phyloP scores from a whole-genome alignment of 1,140 invertebrate species.

The Antheraea pernyi region DNA sequence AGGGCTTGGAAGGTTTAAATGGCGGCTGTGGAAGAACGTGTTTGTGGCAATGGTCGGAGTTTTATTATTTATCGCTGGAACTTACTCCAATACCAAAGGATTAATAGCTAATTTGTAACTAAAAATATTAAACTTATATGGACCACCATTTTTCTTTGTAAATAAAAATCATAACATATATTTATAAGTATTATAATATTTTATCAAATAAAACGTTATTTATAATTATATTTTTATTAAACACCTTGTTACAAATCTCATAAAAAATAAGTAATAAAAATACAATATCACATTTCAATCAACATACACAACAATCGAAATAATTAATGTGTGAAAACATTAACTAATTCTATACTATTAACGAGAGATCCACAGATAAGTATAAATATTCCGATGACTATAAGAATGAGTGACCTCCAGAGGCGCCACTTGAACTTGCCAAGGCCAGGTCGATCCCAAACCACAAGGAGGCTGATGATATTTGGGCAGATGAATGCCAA shows the following conservation, averaged over 20 bases:
- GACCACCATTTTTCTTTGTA: no score
- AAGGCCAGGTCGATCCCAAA: conserved; percentile 53
- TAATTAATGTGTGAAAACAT: conserved; percentile 16
- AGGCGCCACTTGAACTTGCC: conserved; percentile 46
- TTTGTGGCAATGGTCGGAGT: conserved; percentile 84
- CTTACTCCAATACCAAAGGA: conserved; percentile 84
- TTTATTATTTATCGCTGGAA: conserved; percentile 87
- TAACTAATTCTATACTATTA: conserved; percentile 36
- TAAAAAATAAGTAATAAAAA: neutral
- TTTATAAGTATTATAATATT: neutral
- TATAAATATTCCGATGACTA: conserved; percentile 41
- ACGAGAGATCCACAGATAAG: conserved; percentile 42
- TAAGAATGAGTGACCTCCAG: conserved; percentile 33
- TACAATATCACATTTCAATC: neutral
- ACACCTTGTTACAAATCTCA: no score
- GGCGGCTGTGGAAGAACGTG: conserved; percentile 84
- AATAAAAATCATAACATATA: neutral
- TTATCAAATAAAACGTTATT: neutral
- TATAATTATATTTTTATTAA: no score
- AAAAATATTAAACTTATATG: neutral
- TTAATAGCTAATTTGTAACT: conserved; percentile 70
- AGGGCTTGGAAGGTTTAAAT: conserved; percentile 79
- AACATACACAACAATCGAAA: neutral
- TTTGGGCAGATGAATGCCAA: conserved; percentile 63
- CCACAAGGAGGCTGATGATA: conserved; percentile 44